These are phyloP conservation scores for Sarcophaga rosellei DNA, from an alignment of 2,888 invertebrate species.

Conservation along the genomic window DNA sequence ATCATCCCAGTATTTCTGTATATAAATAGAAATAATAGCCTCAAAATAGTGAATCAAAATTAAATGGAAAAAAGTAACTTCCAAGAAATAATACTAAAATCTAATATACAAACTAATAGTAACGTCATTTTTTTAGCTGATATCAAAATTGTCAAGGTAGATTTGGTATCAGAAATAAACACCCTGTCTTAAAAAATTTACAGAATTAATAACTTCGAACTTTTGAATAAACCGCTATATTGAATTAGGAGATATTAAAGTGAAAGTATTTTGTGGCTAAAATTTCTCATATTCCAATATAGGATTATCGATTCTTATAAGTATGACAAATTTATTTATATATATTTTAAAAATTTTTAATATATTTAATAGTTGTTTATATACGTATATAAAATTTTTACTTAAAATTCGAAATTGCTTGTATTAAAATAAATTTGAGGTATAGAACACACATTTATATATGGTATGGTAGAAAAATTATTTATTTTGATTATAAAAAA, in stretches of 20 bases:
- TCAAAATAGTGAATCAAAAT: constrained; percentile 59
- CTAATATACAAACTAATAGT: constrained; percentile 50
- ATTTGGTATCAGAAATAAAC: constrained; percentile 80
- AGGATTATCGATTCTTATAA: not conserved
- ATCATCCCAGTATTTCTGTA: constrained; percentile 36
- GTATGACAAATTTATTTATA: constrained; percentile 3
- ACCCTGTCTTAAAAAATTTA: constrained; percentile 73
- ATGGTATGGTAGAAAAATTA: constrained; percentile 32
- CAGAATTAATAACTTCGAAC: constrained; percentile 26
- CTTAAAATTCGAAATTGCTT: constrained; percentile 21
- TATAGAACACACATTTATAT: constrained; percentile 44
- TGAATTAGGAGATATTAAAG: not conserved
- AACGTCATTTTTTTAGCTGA: constrained; percentile 81
- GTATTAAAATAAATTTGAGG: constrained; percentile 31
- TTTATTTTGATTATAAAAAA: too few species aligned
- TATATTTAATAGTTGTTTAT: constrained; percentile 1
- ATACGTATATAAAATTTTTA: constrained; percentile 3
- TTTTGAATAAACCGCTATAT: not conserved
- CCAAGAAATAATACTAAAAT: constrained; percentile 21
- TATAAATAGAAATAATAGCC: constrained; percentile 66
- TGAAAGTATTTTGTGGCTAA: constrained; percentile 63
- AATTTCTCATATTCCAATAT: constrained; percentile 44
- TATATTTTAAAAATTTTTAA: not conserved
- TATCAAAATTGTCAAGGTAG: constrained; percentile 80
- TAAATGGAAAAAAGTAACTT: constrained; percentile 25